These are phyloP conservation scores for Apaloderma vittatum DNA, from an alignment of 2,113 vertebrate genomes.

Conservation along the genomic window DNA sequence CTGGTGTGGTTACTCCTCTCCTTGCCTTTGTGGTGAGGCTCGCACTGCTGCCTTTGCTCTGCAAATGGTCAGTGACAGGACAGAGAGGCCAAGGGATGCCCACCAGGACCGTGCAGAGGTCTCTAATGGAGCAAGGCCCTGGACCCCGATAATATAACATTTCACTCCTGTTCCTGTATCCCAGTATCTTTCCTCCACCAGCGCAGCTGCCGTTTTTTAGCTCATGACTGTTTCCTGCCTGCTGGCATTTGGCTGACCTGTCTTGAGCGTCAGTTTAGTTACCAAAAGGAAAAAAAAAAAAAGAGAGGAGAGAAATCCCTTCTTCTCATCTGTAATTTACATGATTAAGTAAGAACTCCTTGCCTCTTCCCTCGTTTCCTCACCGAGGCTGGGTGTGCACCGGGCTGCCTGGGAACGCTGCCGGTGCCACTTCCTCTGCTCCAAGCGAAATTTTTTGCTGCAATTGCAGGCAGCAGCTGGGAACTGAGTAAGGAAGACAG, in stretches of 20 bases:
- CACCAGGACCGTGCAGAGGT: accelerated
- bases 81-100: not conserved
- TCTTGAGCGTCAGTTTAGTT: not conserved
- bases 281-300: not conserved
- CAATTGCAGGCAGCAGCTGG: not conserved
- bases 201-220: not conserved
- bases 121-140: not conserved
- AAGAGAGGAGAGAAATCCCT: not conserved
- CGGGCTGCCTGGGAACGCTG: not conserved
- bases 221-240: not conserved
- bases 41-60: accelerated
- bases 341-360: not conserved
- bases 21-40: not conserved
- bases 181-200: not conserved
- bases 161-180: not conserved
- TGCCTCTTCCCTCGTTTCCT: not conserved
- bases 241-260: not conserved
- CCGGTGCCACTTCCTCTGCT: not conserved
- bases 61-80: not conserved
- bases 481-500: not conserved
- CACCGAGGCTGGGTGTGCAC: constrained; percentile 20
- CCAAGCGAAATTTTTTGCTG: not conserved
- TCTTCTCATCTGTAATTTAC: constrained; percentile 44
- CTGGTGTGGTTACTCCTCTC: accelerated
- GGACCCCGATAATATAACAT: accelerated